Base-by-base conservation (phyloP, 2,113 vertebrate genomes). In the Pluvianellus socialis region DNA sequence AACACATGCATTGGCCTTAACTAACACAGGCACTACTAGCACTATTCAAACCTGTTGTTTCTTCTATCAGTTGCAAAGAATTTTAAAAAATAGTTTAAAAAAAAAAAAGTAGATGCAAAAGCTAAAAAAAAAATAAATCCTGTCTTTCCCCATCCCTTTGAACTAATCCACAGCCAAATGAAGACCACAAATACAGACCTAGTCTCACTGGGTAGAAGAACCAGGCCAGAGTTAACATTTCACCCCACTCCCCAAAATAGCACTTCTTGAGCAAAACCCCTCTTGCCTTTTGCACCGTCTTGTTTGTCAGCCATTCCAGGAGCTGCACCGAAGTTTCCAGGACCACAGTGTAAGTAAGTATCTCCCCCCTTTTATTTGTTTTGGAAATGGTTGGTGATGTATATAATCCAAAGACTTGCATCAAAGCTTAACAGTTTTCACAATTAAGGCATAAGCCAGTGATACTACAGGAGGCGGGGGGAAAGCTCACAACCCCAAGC, bases 1-100 rank as follows among this genome's bases (percentile, higher is more conserved):
- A 94, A 93, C 74, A 73, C 91, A 96, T 90, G 93, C 94, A 94
- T 12, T 73, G 61, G 62, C 67, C 81, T 91, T 82, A 94, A 80
- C 73, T 94, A 94, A 85, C 73, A 85, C 38, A 95, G 66, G 91
- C 76, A 92, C 76, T 56, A 94, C 86, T 71, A 95, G 49, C 50
- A 79, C 74, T 92, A 95, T 55, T 85, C 66, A 92, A 59, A 95
- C 23, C 30, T 88, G 61, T 61, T 71, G 80, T 70, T 92, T 90
- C 72, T 40, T 61, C 79, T 91, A 96, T 50, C 38, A 90, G 13
- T 19, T 58, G 45, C 49, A 91, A 91, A 76, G 17, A 90, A 63
- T 76, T 82, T 53, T 53, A 27, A 96, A 82, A 90, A 88, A 68
- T 8, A 62, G 14, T 75, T 73, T 1, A 15, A n/a, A 56, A 59